These are phyloP conservation scores for Sturnus vulgaris DNA, from an alignment of 2,113 vertebrate genomes.

Conservation along the genomic window DNA sequence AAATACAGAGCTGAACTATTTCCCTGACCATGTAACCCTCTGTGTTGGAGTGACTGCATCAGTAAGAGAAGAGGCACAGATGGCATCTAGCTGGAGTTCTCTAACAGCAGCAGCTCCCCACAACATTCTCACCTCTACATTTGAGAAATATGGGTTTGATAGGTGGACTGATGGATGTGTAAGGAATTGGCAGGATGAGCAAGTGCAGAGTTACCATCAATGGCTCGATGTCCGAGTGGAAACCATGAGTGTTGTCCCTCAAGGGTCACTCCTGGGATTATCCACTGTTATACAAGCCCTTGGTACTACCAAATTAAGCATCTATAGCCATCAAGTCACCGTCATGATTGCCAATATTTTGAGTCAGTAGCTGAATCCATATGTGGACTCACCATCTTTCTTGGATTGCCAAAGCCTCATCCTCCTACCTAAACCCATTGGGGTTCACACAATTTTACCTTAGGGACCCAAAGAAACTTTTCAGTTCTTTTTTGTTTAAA, in stretches of 20 bases:
- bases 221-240: not conserved
- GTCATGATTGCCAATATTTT: constrained; percentile 2
- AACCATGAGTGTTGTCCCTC: accelerated
- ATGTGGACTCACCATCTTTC: constrained; percentile 17
- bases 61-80: not conserved
- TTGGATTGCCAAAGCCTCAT: constrained; percentile 32
- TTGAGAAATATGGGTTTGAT: not conserved
- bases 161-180: not conserved
- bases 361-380: constrained; percentile 37
- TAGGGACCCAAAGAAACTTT: constrained; percentile 16
- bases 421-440: constrained; percentile 36
- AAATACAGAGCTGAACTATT: not conserved
- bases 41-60: not conserved
- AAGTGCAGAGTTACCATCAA: not conserved
- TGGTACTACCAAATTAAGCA: constrained; percentile 8
- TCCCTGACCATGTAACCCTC: not conserved
- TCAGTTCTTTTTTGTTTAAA: constrained; percentile 31
- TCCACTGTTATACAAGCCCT: not conserved
- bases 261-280: not conserved
- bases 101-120: not conserved
- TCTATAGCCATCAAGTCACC: constrained; percentile 27
- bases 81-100: not conserved
- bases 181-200: not conserved
- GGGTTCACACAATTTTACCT: constrained; percentile 48
- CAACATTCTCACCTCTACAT: not conserved